Conservation (phyloP, 2,888 invertebrate species). For the Hypercompe scribonia region DNA sequence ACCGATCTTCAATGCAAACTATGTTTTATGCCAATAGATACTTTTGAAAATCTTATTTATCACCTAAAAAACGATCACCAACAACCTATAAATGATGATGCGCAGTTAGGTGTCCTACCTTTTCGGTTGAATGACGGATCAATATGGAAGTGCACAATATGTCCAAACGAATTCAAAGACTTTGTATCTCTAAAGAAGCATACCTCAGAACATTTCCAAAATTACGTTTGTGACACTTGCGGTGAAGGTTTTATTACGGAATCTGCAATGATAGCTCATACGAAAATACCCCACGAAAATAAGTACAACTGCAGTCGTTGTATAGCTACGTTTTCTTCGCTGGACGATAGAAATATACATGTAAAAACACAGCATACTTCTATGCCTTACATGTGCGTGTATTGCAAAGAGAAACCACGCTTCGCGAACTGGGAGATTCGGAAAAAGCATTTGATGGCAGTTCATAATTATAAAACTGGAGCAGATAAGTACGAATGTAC, state of each 20-base stretch:
- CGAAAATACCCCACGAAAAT: conserved; percentile 80
- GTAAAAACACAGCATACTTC: conserved; percentile 80
- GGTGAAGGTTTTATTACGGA: conserved; percentile 83
- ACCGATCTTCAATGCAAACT: conserved; percentile 81
- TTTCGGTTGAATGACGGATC: conserved; percentile 77
- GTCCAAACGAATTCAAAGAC: conserved; percentile 79
- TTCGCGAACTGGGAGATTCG: conserved; percentile 80
- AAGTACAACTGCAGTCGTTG: conserved; percentile 80
- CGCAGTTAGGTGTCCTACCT: conserved; percentile 77
- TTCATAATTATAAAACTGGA: conserved; percentile 78
- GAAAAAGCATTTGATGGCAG: conserved; percentile 78
- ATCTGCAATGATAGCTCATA: conserved; percentile 79
- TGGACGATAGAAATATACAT: conserved; percentile 77
- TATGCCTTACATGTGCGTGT: conserved; percentile 78
- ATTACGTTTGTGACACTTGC: conserved; percentile 82
- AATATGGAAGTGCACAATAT: conserved; percentile 79
- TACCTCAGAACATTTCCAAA: conserved; percentile 79
- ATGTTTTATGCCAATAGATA: conserved; percentile 72
- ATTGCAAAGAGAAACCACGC: conserved; percentile 79
- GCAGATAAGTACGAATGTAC: conserved; percentile 79
- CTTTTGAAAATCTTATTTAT: conserved; percentile 70
- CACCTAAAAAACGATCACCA: conserved; percentile 79
- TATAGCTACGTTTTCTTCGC: conserved; percentile 75
- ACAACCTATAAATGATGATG: conserved; percentile 74
- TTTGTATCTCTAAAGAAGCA: conserved; percentile 79